Percentiles rank a stretch among this genome's conserved stretches.
Conservation (phyloP, 2,113 vertebrate genomes). For the Cinclus cinclus region DNA sequence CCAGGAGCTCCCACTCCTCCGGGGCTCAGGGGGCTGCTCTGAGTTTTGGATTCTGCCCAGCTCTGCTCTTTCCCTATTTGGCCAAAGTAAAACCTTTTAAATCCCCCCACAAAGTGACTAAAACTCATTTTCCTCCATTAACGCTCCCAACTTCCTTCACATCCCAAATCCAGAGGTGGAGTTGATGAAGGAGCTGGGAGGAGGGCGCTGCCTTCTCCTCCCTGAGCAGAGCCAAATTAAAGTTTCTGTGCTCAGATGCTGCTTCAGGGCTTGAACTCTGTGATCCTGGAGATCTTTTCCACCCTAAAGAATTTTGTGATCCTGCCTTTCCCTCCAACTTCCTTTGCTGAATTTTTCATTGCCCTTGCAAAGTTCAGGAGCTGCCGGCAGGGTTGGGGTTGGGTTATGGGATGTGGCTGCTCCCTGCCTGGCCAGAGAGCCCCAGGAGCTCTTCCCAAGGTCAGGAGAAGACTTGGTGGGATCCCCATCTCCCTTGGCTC, state of each 20-base stretch:
- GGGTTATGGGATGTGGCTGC: background rate
- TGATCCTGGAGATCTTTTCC: background rate
- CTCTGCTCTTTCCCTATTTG: background rate
- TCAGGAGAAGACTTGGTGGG: background rate
- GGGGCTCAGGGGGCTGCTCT: background rate
- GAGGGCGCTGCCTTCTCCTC: background rate
- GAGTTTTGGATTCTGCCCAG: background rate
- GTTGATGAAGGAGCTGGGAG: background rate
- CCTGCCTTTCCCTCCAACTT: background rate
- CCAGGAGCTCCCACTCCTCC: rapidly evolving
- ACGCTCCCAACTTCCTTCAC: background rate
- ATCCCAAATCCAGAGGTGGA: rapidly evolving
- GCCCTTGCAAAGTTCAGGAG: rapidly evolving
- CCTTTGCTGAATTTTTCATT: background rate
- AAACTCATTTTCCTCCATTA: rapidly evolving
- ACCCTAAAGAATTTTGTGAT: rapidly evolving
- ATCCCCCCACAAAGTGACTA: background rate
- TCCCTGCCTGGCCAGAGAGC: too few species aligned
- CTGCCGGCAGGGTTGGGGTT: background rate
- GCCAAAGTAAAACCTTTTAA: background rate
- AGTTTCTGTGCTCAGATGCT: background rate
- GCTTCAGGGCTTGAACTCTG: background rate
- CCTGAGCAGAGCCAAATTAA: background rate
- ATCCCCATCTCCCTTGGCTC: background rate
- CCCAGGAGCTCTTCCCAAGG: background rate